phyloP scores from a whole-genome alignment of 2,888 invertebrate species.

The Stratiomys singularior region DNA sequence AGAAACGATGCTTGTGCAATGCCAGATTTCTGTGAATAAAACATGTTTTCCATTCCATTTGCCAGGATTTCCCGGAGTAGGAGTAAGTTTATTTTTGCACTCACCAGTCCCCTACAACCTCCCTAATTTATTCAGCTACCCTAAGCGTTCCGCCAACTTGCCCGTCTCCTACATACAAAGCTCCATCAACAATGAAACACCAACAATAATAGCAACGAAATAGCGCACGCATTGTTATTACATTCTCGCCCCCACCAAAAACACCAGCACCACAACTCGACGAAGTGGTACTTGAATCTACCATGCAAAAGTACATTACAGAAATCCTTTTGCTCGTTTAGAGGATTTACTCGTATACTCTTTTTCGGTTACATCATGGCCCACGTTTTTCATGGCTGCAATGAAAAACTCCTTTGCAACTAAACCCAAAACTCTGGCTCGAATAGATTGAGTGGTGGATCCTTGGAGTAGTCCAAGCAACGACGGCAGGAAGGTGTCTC shows the following conservation, averaged over 20 bases:
- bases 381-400: background rate
- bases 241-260: background rate
- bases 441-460: background rate
- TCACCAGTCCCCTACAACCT: too few relatives aligned
- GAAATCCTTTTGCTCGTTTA: slow-evolving; percentile 32
- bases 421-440: background rate
- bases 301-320: slow-evolving; percentile 28
- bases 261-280: background rate
- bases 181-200: background rate
- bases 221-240: slow-evolving; percentile 11
- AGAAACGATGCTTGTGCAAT: too few relatives aligned
- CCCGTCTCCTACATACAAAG: background rate
- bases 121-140: too few relatives aligned
- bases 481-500: background rate
- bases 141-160: background rate
- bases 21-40: too few relatives aligned
- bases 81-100: too few relatives aligned
- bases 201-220: slow-evolving; percentile 15
- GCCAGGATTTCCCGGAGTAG: too few relatives aligned
- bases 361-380: background rate
- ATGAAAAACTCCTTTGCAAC: slow-evolving; percentile 2
- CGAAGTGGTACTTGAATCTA: slow-evolving; percentile 2
- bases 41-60: too few relatives aligned
- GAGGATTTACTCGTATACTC: background rate
- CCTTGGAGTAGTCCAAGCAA: too few relatives aligned